Evolutionary conservation across 2,888 invertebrate genomes (phyloP), one percentile per base, ranked within the genome.

Genomic region (Yponomeuta cagnagella): DNA sequence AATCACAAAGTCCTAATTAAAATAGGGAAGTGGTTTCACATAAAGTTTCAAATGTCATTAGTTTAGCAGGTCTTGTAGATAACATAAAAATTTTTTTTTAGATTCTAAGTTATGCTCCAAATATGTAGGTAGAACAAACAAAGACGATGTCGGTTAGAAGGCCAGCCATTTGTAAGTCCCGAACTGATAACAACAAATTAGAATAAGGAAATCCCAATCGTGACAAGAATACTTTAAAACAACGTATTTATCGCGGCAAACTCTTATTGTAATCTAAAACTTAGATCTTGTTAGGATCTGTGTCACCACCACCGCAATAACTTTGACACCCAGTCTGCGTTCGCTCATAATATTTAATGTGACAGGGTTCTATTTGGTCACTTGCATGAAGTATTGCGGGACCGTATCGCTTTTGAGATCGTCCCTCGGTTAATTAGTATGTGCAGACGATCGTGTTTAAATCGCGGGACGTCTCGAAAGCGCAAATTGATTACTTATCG

Each of bases 151-250:
- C 76, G 70, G 73, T 76, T 74, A 75, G 78, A 84, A 83, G 82
- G 80, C 76, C 78, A 74, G 71, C 69, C 72, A 79, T 80, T 81
- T 74, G 76, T 77, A 75, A 76, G 77, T 76, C 73, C 76, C 77
- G 77, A 77, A 78, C 79, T 75, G 76, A 79, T 79, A 78, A 78
- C 78, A 78, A 76, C 74, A n/a, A 4, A 73, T 76, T 77, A 77
- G 77, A 77, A 79, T 81, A 79, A 82, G 82, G 79, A 81, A 82
- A 81, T 82, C 79, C 80, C 78, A 76, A 69, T 64, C 81, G 79
- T 79, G 87, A 77, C 77, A 72, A 73, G 84, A 84, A 86, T 87
- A 77, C 73, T 72, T 78, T 43, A 48, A 65, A 71, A 73, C 71
- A 71, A 73, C 72, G 70, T 73, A 72, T 73, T 71, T 73, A 73